Percentiles rank a stretch among this genome's conserved stretches.
These are phyloP conservation scores for Ranitomeya variabilis DNA, from an alignment of 2,113 vertebrate species.

Conservation along the genomic window DNA sequence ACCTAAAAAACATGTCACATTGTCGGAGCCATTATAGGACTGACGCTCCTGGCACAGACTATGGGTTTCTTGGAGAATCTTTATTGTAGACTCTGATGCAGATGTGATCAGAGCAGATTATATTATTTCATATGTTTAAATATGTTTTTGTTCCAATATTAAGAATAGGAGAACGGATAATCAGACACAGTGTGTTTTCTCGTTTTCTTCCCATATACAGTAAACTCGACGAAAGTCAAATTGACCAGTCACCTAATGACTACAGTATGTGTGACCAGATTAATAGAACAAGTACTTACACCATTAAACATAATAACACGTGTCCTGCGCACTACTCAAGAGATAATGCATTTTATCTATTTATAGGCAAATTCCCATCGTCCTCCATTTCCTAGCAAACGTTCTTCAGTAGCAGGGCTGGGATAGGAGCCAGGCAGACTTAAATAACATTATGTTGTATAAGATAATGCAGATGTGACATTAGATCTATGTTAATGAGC, in stretches of 20 bases:
- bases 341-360: conserved; percentile 11
- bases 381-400: conserved; percentile 14
- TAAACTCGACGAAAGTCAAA: neutral
- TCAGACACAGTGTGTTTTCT: neutral
- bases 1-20: no score
- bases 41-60: no score
- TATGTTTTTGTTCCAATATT: no score
- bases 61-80: no score
- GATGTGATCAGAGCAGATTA: no score
- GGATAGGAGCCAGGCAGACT: conserved; percentile 17
- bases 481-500: conserved; percentile 46
- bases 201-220: neutral
- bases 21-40: no score
- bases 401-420: neutral
- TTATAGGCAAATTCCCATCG: neutral
- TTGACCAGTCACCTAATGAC: neutral
- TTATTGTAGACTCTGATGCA: no score
- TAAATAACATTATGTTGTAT: conserved; percentile 29
- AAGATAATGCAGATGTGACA: conserved; percentile 45
- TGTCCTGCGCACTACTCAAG: neutral
- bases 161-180: no score
- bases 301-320: neutral
- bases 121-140: no score
- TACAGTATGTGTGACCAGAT: neutral
- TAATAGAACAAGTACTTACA: neutral